Base-by-base conservation (phyloP, 2,113 vertebrate genomes). In the Micronycteris hirsuta region DNA sequence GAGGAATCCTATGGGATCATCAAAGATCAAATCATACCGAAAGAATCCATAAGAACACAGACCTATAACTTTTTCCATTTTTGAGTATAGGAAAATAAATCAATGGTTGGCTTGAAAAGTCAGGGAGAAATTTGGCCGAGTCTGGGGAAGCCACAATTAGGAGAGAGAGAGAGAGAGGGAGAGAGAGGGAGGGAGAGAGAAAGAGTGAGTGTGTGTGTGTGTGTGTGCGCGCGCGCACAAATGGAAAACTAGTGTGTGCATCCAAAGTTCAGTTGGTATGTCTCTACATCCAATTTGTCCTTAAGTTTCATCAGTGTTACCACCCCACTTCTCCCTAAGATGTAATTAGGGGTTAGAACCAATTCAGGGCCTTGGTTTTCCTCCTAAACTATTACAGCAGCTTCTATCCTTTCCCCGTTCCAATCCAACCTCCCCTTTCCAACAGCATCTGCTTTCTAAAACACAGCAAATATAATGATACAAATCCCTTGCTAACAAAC, bases 11-110 rank as follows among this genome's bases (percentile, higher is more conserved):
- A 33, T 11, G 54, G 71, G 87, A 70, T 67, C 83, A 26, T 93
- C 68, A 86, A 68, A 95, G 93, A 96, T 93, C 84, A 91, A 61
- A 93, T 82, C 17, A 41, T 26, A 85, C 20, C 31, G 33, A 47
- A 77, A 92, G 38, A 68, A 97, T 89, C 33, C 36, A 10, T 70
- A 95, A 93, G 80, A 95, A 90, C 86, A 94, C 38, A 94, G 78
- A 28, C 45, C 15, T 70, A 5, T 45, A 45, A n/a, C 22, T 65
- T 93, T 88, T 74, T 33, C 36, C 65, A 36, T 83, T 93, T 84
- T 47, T 78, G 45, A 95, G 43, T 26, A 77, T 4, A 89, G 61
- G 65, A 84, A 95, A 97, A 80, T 56, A 86, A 95, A 86, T 80
- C 77, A 56, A n/a, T 41, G 33, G 65, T 41, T 49, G 36, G 54